Conservation (phyloP, 2,888 invertebrate genomes). For the Anarsia innoxiella region DNA sequence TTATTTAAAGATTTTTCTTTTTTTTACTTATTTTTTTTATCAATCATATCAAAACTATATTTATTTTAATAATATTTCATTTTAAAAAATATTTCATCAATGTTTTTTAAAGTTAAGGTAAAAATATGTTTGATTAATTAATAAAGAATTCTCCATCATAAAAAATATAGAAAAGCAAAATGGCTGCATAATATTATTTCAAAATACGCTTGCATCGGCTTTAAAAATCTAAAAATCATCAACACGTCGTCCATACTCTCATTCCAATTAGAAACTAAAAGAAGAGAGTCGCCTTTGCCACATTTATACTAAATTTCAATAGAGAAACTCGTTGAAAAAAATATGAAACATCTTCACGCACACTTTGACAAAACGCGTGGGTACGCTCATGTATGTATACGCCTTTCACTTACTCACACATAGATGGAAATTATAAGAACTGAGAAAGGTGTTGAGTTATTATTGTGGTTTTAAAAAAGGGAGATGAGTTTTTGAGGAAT, state of each 20-base stretch:
- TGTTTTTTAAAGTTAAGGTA: no score
- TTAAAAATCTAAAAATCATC: conserved; percentile 29
- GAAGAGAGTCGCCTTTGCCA: conserved; percentile 29
- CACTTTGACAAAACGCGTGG: conserved; percentile 30
- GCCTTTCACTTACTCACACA: conserved; percentile 62
- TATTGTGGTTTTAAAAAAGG: background rate
- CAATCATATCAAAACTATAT: no score
- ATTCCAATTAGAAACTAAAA: conserved; percentile 52
- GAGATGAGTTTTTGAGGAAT: no score
- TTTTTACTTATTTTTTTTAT: no score
- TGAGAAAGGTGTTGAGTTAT: conserved; percentile 31
- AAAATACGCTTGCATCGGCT: no score
- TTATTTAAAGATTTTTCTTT: no score
- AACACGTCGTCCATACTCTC: conserved; percentile 24
- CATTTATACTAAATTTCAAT: conserved; percentile 64
- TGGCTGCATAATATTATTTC: no score
- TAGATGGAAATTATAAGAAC: conserved; percentile 21
- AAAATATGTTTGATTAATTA: no score
- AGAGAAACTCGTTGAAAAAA: conserved; percentile 49
- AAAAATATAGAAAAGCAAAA: no score
- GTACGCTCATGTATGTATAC: conserved; percentile 44
- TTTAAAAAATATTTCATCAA: no score
- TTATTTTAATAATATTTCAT: no score
- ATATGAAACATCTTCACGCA: conserved; percentile 49
- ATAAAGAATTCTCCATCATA: no score